These are phyloP conservation scores for Campoletis raptor DNA, from an alignment of 2,888 invertebrate species.

Conservation along the genomic window DNA sequence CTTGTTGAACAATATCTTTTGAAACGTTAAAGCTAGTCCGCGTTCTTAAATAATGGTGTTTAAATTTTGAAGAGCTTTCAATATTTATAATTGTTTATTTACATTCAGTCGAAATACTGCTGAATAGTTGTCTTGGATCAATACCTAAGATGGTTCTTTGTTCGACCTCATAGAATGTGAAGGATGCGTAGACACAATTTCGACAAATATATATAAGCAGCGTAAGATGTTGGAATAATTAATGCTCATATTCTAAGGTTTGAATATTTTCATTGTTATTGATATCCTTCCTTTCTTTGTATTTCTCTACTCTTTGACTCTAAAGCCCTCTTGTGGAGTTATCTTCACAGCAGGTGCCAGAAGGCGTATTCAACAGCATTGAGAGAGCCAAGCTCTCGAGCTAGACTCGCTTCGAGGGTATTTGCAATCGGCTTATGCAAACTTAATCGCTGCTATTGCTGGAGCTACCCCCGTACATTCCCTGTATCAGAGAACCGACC, in stretches of 20 bases:
- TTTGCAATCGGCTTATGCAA: constrained; percentile 72
- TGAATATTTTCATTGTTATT: constrained; percentile 49
- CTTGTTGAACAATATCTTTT: neutral
- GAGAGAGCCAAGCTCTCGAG: constrained; percentile 42
- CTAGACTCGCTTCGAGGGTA: constrained; percentile 53
- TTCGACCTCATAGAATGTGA: too few relatives aligned
- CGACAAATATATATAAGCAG: neutral
- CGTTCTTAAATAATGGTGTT: neutral
- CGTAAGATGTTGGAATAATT: constrained; percentile 26
- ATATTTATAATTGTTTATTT: neutral
- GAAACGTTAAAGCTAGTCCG: neutral
- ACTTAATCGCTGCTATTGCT: constrained; percentile 68
- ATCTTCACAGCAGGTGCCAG: constrained; percentile 53
- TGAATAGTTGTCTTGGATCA: neutral
- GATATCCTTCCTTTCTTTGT: constrained; percentile 23
- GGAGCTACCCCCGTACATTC: constrained; percentile 37
- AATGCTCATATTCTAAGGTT: constrained; percentile 48
- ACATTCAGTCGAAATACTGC: neutral
- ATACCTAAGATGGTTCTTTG: too few relatives aligned
- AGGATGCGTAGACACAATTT: neutral
- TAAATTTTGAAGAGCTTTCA: neutral
- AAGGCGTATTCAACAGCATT: constrained; percentile 48
- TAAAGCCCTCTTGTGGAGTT: constrained; percentile 45
- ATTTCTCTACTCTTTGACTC: constrained; percentile 42
- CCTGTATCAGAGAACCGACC: constrained; percentile 22